Base-by-base conservation (phyloP, 2,888 invertebrate species). In the Volucella bombylans region DNA sequence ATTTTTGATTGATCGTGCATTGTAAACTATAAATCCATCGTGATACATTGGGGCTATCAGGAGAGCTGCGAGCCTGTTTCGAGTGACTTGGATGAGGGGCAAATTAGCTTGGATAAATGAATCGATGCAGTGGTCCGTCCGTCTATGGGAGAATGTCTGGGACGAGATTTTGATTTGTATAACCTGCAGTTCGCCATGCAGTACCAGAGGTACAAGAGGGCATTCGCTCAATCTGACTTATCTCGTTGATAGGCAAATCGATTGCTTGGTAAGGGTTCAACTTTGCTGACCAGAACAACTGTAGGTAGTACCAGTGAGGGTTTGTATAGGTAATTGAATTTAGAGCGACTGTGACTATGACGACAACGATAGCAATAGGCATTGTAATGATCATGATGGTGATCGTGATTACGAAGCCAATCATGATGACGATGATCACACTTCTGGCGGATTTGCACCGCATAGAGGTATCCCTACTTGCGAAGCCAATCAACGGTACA, bases 1-100 rank as follows among this genome's bases (percentile, higher is more conserved):
- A 90, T 91, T 91, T 91, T 91, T 91, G 91, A 91, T 91, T 91
- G 91, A 91, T 91, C 91, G 91, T 91, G 91, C 91, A 91, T 91
- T 90, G 90, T 91, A 91, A 91, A 91, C 91, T 91, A 91, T 90
- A 91, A 91, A 91, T 91, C 90, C 90, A 91, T 91, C 91, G 91
- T 91, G 91, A 91, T 91, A 91, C 91, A 91, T 91, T 90, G 90
- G 87, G 91, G 91, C 91, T 91, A 91, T 91, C 91, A 91, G 91
- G 91, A 90, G 89, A 90, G 88, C 69, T 74, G 68, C 55, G 23
- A 79, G 79, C 52, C 61, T 62, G 31, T 8, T 18, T 61, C 23
- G 69, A 39, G 39, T 52, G 45, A 49, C 57, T 41, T 57, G 45
- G 69, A 68, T 43, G 69, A 67, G 55, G 50, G 74, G 57, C 71